Percentiles rank a stretch among this genome's conserved stretches.
These are phyloP conservation scores for Brachyhypopomus occidentalis DNA, from an alignment of 2,113 vertebrate species.

Conservation along the genomic window DNA sequence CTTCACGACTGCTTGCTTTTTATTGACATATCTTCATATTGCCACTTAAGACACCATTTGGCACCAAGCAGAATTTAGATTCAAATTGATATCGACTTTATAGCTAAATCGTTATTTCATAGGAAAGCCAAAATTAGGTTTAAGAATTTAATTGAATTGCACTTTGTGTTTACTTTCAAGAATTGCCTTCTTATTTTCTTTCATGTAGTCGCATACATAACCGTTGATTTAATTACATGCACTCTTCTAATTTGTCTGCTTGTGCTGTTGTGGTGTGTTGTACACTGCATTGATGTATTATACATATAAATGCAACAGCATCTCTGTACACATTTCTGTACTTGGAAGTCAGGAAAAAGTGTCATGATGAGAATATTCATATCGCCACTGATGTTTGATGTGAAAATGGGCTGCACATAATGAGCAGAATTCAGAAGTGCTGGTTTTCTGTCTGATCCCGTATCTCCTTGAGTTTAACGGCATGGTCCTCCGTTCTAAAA, in stretches of 20 bases:
- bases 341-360: background rate
- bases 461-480: conserved; percentile 12
- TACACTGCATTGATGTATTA: background rate
- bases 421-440: background rate
- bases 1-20: background rate
- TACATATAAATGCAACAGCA: background rate
- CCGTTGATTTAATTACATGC: background rate
- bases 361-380: background rate
- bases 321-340: background rate
- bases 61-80: conserved; percentile 16
- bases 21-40: background rate
- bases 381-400: background rate
- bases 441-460: background rate
- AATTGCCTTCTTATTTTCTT: background rate
- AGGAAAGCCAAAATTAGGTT: conserved; percentile 21
- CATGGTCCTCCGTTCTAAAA: conserved; percentile 3
- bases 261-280: background rate
- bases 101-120: background rate
- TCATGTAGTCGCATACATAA: background rate
- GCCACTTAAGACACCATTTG: background rate
- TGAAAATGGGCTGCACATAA: conserved; percentile 1
- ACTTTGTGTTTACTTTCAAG: conserved; percentile 10
- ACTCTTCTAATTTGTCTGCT: background rate
- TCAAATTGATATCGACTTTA: background rate
- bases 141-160: background rate